Base-by-base conservation (phyloP, 2,113 vertebrate species). In the Melanotaenia duboulayi region DNA sequence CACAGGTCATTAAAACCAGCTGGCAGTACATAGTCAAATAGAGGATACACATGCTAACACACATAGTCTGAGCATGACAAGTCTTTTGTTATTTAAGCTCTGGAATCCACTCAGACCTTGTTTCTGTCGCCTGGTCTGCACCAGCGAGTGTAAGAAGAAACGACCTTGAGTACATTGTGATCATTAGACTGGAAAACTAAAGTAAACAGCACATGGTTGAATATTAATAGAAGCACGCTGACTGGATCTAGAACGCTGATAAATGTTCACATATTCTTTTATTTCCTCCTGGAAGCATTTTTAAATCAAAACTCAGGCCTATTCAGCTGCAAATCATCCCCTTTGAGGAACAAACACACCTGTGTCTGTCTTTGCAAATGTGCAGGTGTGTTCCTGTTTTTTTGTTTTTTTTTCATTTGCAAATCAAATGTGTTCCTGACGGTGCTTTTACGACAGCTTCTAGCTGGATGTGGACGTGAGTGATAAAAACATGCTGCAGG, bases 391-490 rank as follows among this genome's bases (percentile, higher is more conserved):
- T 69, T 9, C 19, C 4, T 17, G 2, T 40, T 13, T 10, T 32
- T 19, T 16, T 46, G 32, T 63, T 37, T 65, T 76, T 71, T 64
- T 63, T 71, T 42, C 71, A 92, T 93, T 93, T 93, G 90, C 92
- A 92, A 93, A 92, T 88, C 92, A 94, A 92, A 94, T 93, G 65
- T 46, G 22, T 76, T 76, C 82, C 85, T 65, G 17, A 4, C 22
- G 50, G 72, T 9, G 6, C 59, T 83, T 75, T 78, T 61, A 50
- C 20, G 56, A 83, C 72, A 78, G 77, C 64, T 42, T 58, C 76
- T 70, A 40, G 55, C 24, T 3, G 16, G 19, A 64, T 40, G 7
- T 74, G 63, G 24, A 8, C 20, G 4, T 14, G 64, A 65, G 54
- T 32, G 71, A 70, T 69, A 75, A 65, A 76, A 49, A 80, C 73